Evolutionary conservation across 2,113 vertebrate genomes (phyloP), one percentile per base, ranked within the genome.

Genomic region (Chascanopsetta lugubris): DNA sequence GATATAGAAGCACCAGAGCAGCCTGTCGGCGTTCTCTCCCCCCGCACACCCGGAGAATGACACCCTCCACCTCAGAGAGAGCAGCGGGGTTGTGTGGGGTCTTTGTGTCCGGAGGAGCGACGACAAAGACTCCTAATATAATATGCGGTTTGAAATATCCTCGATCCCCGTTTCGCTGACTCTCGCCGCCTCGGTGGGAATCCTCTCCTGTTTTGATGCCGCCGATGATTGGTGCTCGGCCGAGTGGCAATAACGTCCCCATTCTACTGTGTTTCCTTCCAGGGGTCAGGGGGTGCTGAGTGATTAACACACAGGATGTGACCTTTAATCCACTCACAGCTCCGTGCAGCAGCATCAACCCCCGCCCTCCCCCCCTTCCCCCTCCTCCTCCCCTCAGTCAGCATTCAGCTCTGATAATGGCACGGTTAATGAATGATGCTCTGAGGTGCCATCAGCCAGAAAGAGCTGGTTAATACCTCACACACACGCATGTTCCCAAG

Each of bases 261-360:
- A 88, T 91, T 93, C 88, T 88, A 75, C 72, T 75, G 78, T 74
- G 82, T 89, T 93, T 93, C 91, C 91, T 92, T 85, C 75, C 56
- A 80, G 68, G 67, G 88, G 85, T 90, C 85, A 90, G 69, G 90
- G n/a, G 90, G 87, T 89, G 72, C 61, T 25, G 70, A 48, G 88
- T 88, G 90, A 92, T 91, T 90, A 92, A 91, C 90, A 92, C 87
- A 89, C 90, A 89, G 89, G 91, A 93, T 91, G 84, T 90, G 89
- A 93, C 91, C 90, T 91, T 90, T 91, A 77, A 79, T 85, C 86
- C 83, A 84, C 79, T 66, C 61, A 83, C 85, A 83, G 83, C 84
- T 89, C 84, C 80, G 84, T 50, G 49, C 73, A 78, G 49, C 73
- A 78, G 75, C 86, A 91, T 93, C 88, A 88, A 92, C 92, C 90